Base-by-base conservation (phyloP, 2,888 invertebrate species). In the Hecatera dysodea region DNA sequence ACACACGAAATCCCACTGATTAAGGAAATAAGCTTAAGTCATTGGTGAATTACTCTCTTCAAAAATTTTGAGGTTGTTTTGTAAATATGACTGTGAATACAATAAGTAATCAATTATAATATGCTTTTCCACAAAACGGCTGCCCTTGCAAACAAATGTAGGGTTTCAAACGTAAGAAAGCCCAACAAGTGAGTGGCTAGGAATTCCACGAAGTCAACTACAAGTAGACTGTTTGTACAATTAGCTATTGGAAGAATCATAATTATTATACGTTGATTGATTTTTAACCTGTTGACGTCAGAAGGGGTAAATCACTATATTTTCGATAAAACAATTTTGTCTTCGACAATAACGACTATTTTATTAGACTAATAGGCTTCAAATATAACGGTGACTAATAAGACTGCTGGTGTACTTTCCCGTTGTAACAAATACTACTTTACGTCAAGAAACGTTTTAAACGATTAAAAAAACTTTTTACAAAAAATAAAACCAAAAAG, bases 131-230 rank as follows among this genome's bases (percentile, higher is more conserved):
- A 15, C 46, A 63, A n/a, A 27, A 75, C 42, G 74, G 29, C 56
- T 70, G 74, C 72, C 81, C 81, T 86, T 81, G 83, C 72, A 72
- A 72, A 56, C 44, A 67, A 77, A 76, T 71, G 71, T 86, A 84
- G 63, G 86, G 84, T 86, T 89, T 86, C 85, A 78, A 72, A 76
- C 64, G 56, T 63, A 66, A 66, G 71, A 66, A 85, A 89, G 80
- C 86, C 84, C 60, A 76, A 81, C 82, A 85, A 86, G 84, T 86
- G 82, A 80, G 67, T 60, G 46, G 56, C 39, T 75, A 75, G 64
- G 57, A 82, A 71, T 69, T 53, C 70, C 57, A 66, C 42, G 52
- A 67, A 56, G 4, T 33, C 75, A 59, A 67, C 62, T 66, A 55
- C 57, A 68, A 72, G 52, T 11, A 52, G 19, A 56, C n/a, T 69